phyloP scores from a whole-genome alignment of 2,797 vertebrate genomes.

The Perodicticus potto region DNA sequence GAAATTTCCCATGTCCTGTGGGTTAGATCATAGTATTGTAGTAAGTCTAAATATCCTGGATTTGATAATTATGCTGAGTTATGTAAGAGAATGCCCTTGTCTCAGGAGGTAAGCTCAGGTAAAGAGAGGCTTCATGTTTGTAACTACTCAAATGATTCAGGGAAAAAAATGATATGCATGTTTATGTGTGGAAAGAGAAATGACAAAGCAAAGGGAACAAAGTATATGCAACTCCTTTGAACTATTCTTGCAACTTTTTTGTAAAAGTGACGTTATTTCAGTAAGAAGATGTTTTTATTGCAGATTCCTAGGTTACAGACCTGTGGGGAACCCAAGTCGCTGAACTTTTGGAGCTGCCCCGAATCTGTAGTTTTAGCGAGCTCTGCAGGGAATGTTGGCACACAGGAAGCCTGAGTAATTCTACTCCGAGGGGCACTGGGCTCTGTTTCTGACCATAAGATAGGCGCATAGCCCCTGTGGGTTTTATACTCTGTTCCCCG shows the following conservation, averaged over 20 bases:
- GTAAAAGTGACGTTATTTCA: conserved; percentile 6
- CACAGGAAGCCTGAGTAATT: neutral
- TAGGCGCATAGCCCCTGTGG: neutral
- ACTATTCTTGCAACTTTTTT: neutral
- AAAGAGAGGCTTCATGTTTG: neutral
- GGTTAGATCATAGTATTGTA: neutral
- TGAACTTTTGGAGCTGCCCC: neutral
- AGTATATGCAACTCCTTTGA: neutral
- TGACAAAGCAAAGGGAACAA: neutral
- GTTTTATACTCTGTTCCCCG: neutral
- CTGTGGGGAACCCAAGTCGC: neutral
- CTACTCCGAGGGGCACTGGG: neutral
- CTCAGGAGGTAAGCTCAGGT: neutral
- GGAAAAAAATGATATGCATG: neutral
- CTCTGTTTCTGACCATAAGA: neutral
- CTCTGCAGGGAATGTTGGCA: neutral
- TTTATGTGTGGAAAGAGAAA: neutral
- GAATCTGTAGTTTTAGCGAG: neutral
- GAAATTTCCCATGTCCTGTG: neutral
- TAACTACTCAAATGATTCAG: neutral
- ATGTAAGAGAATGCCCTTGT: conserved; percentile 16
- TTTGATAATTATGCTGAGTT: neutral
- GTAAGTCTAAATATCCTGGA: neutral
- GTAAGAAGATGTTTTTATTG: neutral
- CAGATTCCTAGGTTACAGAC: neutral